Percentiles rank a stretch among this genome's conserved stretches.
phyloP scores from a whole-genome alignment of 2,113 vertebrate species.

The Corvus moneduloides region DNA sequence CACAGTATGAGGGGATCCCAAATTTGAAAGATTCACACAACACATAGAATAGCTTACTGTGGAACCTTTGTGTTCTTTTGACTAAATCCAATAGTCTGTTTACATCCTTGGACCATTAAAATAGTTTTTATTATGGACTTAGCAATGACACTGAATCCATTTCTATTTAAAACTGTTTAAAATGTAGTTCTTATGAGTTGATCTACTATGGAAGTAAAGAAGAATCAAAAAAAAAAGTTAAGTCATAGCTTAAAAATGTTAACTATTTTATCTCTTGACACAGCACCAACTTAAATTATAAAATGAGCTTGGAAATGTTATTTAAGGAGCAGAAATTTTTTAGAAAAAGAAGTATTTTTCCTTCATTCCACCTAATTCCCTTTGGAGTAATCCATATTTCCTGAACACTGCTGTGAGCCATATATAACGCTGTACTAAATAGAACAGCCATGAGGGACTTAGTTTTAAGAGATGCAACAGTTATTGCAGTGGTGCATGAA shows the following conservation, averaged over 20 bases:
- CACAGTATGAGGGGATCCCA: conserved; percentile 83
- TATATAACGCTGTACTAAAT: conserved; percentile 68
- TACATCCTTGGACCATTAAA: conserved; percentile 83
- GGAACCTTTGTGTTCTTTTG: conserved; percentile 77
- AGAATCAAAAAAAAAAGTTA: conserved; percentile 69
- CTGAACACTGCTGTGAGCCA: conserved; percentile 80
- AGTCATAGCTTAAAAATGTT: conserved; percentile 77
- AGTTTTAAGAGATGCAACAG: conserved; percentile 69
- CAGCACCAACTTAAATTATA: conserved; percentile 78
- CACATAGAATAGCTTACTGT: conserved; percentile 74
- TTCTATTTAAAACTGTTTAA: conserved; percentile 82
- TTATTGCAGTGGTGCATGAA: conserved; percentile 63
- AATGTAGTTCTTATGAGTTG: conserved; percentile 79
- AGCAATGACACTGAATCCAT: conserved; percentile 85
- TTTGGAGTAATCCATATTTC: conserved; percentile 70
- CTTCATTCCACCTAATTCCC: conserved; percentile 73
- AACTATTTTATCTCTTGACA: conserved; percentile 75
- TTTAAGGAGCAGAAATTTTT: conserved; percentile 75
- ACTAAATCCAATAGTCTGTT: conserved; percentile 79
- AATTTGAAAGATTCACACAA: conserved; percentile 75
- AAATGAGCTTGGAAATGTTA: conserved; percentile 76
- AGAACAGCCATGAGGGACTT: conserved; percentile 60
- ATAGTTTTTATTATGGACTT: conserved; percentile 83
- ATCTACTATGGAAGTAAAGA: conserved; percentile 74
- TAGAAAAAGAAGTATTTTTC: conserved; percentile 57